Conservation (phyloP, 1,140 invertebrate species). For the Hylyphantes graminicola region DNA sequence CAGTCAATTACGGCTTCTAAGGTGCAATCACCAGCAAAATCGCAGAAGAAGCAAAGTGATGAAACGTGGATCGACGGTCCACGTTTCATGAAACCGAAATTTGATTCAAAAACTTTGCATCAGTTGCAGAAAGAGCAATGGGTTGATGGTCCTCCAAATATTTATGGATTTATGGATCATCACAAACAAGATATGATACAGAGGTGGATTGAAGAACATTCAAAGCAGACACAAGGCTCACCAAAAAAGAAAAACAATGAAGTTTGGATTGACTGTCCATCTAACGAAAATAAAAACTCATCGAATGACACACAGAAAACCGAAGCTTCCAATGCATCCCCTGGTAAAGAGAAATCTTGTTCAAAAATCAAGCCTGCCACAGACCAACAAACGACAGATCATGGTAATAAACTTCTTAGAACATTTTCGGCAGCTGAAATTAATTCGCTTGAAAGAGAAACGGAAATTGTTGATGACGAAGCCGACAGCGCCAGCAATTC, state of each 20-base stretch:
- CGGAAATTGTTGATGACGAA: slow-evolving; percentile 26
- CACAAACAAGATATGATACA: slow-evolving; percentile 93
- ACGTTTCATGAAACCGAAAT: slow-evolving; percentile 77
- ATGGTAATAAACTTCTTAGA: slow-evolving; percentile 1
- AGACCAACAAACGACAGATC: background rate
- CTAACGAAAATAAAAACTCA: slow-evolving; percentile 1
- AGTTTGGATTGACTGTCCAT: slow-evolving; percentile 60
- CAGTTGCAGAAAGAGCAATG: slow-evolving; percentile 85
- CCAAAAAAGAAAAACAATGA: slow-evolving; percentile 49
- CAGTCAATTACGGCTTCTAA: slow-evolving; percentile 63
- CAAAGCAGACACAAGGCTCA: slow-evolving; percentile 62
- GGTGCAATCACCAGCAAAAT: background rate
- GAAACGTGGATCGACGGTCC: slow-evolving; percentile 98
- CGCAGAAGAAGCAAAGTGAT: slow-evolving; percentile 73
- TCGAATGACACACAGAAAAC: background rate
- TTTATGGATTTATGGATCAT: slow-evolving; percentile 85
- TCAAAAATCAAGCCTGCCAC: slow-evolving; percentile 17
- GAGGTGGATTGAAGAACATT: slow-evolving; percentile 92
- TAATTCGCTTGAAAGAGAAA: slow-evolving; percentile 2
- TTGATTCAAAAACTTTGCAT: slow-evolving; percentile 62
- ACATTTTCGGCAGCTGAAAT: slow-evolving; percentile 2
- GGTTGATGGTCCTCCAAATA: slow-evolving; percentile 84
- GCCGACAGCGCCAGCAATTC: slow-evolving; percentile 60
- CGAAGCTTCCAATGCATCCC: background rate
- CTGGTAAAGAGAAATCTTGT: slow-evolving; percentile 32